phyloP scores from a whole-genome alignment of 1,140 invertebrate species.

The Telenomus remus region DNA sequence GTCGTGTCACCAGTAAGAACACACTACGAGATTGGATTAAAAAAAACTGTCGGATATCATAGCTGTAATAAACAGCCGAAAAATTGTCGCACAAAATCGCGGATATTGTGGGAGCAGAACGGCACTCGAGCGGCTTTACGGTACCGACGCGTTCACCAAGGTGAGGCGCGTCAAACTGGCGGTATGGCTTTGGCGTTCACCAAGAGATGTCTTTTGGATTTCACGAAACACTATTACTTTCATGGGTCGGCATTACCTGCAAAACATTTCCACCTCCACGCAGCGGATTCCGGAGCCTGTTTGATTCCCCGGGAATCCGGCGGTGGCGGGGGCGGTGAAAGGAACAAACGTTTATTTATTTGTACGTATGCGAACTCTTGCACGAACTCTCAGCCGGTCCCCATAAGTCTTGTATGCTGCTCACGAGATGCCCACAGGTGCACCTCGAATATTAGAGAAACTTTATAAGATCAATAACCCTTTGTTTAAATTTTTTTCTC shows the following conservation, averaged over 20 bases:
- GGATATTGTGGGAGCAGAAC: constrained; percentile 4
- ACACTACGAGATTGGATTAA: constrained; percentile 9
- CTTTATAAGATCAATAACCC: background rate
- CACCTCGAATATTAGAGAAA: background rate
- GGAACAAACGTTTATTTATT: constrained; percentile 67
- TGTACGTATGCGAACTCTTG: constrained; percentile 9
- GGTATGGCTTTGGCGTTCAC: constrained; percentile 55
- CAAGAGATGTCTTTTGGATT: constrained; percentile 38
- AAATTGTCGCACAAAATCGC: constrained; percentile 9
- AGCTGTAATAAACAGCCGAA: background rate
- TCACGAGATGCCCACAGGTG: constrained; percentile 11
- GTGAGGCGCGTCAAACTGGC: constrained; percentile 58
- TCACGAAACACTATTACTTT: constrained; percentile 71
- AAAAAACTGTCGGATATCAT: constrained; percentile 10
- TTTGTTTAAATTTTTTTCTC: background rate
- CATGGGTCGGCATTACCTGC: constrained; percentile 68
- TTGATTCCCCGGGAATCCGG: constrained; percentile 42
- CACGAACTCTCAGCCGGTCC: background rate
- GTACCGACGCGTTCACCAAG: constrained; percentile 52
- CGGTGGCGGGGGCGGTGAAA: constrained; percentile 68
- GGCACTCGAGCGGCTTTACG: constrained; percentile 11
- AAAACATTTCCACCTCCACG: constrained; percentile 58
- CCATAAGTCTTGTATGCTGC: constrained; percentile 9
- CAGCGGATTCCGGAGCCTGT: constrained; percentile 44
- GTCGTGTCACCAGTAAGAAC: constrained; percentile 1